These are phyloP conservation scores for Papilio helenus DNA, from an alignment of 1,140 invertebrate genomes.

Conservation along the genomic window DNA sequence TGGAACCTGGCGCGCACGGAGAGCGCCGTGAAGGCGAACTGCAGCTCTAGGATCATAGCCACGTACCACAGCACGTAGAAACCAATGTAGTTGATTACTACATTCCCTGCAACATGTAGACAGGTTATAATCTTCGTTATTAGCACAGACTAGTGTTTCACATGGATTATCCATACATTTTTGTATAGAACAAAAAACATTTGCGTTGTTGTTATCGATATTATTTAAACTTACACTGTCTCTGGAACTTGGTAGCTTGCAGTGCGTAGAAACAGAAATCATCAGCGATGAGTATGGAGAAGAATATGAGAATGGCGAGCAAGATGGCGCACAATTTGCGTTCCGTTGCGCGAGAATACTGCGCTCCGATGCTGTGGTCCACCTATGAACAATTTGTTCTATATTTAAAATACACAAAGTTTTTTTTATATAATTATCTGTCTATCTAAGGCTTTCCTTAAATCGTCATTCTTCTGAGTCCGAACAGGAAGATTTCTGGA, in stretches of 20 bases:
- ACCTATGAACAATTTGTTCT: conserved; percentile 58
- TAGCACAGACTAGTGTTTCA: neutral
- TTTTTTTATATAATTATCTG: too few relatives aligned
- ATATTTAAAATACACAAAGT: neutral
- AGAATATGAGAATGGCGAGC: conserved; percentile 70
- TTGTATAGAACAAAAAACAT: too few relatives aligned
- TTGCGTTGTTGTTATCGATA: too few relatives aligned
- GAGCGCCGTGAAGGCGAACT: conserved; percentile 79
- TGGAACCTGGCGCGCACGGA: conserved; percentile 71
- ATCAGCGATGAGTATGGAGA: conserved; percentile 72
- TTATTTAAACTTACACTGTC: conserved; percentile 66
- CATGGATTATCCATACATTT: neutral
- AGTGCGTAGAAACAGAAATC: conserved; percentile 77
- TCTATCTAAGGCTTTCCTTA: too few relatives aligned
- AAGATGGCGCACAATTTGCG: conserved; percentile 70
- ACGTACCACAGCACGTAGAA: conserved; percentile 79
- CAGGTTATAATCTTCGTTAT: neutral
- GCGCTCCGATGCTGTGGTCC: conserved; percentile 73
- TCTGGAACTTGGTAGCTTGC: conserved; percentile 66
- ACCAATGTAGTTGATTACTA: conserved; percentile 74
- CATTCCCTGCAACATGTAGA: conserved; percentile 61
- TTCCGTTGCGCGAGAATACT: conserved; percentile 67
- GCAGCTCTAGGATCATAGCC: conserved; percentile 77
- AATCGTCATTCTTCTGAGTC: too few relatives aligned
- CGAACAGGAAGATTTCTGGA: too few relatives aligned